Conservation (phyloP, 2,797 vertebrate species). For the Bovichtus diacanthus region DNA sequence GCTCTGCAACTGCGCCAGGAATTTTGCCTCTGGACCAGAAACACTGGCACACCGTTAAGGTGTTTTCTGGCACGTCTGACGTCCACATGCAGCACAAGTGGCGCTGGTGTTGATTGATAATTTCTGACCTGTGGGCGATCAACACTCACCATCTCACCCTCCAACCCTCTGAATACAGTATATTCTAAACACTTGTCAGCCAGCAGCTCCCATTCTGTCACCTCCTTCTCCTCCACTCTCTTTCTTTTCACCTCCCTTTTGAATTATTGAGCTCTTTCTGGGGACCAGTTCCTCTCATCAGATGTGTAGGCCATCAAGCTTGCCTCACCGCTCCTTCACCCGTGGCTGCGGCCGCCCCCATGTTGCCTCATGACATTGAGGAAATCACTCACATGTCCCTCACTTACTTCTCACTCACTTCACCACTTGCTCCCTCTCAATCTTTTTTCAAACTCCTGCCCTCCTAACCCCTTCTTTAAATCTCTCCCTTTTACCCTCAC, state of each 20-base stretch:
- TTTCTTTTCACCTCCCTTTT: constrained; percentile 64
- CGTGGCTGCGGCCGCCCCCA: constrained; percentile 65
- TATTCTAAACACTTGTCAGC: constrained; percentile 61
- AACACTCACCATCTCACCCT: constrained; percentile 17
- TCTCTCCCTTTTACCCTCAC: constrained; percentile 58
- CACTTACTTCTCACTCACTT: constrained; percentile 70
- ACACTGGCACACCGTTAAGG: constrained; percentile 44
- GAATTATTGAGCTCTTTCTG: constrained; percentile 84
- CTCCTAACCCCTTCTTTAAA: constrained; percentile 69
- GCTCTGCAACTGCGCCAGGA: constrained; percentile 48
- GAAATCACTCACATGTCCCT: constrained; percentile 80
- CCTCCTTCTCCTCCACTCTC: constrained; percentile 39
- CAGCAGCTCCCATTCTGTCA: constrained; percentile 41
- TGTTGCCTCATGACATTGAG: constrained; percentile 79
- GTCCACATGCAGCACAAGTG: constrained; percentile 39
- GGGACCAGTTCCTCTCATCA: constrained; percentile 76
- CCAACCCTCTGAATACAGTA: constrained; percentile 27
- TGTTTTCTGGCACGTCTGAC: constrained; percentile 45
- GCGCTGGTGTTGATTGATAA: constrained; percentile 56
- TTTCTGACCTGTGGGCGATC: constrained; percentile 48
- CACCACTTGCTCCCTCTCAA: constrained; percentile 63
- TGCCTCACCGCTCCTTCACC: constrained; percentile 82
- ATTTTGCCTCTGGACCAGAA: constrained; percentile 53
- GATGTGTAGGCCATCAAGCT: constrained; percentile 80
- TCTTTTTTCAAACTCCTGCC: constrained; percentile 63